Base-by-base conservation (phyloP, 1,140 invertebrate genomes). In the Drosophila grimshawi region DNA sequence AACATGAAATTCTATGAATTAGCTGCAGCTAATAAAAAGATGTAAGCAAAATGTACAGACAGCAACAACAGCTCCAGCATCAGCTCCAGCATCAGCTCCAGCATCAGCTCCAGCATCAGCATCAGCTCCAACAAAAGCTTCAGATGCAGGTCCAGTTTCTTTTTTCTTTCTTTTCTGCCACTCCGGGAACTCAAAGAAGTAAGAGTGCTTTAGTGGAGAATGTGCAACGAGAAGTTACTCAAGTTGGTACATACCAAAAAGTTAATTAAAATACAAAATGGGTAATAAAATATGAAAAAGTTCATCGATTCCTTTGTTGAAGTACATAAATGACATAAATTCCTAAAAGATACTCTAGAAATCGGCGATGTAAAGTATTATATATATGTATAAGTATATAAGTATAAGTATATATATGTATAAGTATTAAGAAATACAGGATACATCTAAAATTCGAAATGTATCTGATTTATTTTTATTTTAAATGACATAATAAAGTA, bases 1-100 rank as follows among this genome's bases (percentile, higher is more conserved):
- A 75, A 70, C 76, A 82, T 70, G 55, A 76, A 76, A 80, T 81
- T 81, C 79, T 59, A 68, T 68, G 76, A 68, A 75, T 70, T 75
- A 70, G 61, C 60, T 68, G 70, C 61, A 52, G 46, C 35, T 45
- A 32, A 30, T 5, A 3, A 48, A 45, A 46, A 56, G 41, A 43
- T 19, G 55, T 46, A 52, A 30, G 8, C 8, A 35, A 37, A 35
- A 52, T 52, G 29, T 30, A n/a, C 49, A 70, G 8, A 61, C n/a
- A 49, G 45, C 45, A 43, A 10, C n/a, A 32, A 19, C 46, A 52
- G 35, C 48, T 48, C 3, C 33, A 49, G 30, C 59, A 30, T 51
- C 33, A 39, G 48, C 48, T 10, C 2, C 48, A 43, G 29, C 56
- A 45, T 11, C 35, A 19, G 30, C 32, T 46, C 49, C 27, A 55